These are phyloP conservation scores for Larimichthys crocea DNA, from an alignment of 2,113 vertebrate species.

Conservation along the genomic window DNA sequence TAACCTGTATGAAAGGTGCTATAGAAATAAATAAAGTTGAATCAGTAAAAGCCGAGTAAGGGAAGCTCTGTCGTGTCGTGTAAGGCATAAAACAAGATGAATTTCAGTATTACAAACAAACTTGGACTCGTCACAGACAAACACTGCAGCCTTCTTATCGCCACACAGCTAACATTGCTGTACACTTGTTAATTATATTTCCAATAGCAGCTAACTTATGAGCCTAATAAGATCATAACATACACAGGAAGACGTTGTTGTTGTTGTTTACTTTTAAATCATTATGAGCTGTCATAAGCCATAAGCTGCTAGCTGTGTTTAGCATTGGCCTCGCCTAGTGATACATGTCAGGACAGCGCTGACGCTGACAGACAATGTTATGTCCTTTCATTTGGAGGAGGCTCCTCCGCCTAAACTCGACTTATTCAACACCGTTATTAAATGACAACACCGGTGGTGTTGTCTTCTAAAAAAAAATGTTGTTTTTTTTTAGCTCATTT, in stretches of 20 bases:
- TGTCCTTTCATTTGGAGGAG: not conserved
- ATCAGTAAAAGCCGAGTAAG: not conserved
- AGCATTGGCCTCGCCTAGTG: not conserved
- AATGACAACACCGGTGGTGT: not conserved
- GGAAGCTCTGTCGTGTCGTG: not conserved
- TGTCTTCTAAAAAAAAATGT: not conserved
- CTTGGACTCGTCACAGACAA: not conserved
- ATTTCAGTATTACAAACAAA: not conserved
- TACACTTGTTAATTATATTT: too few relatives aligned
- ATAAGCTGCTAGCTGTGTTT: constrained; percentile 1
- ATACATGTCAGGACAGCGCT: not conserved
- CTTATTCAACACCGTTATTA: not conserved
- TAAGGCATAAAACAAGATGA: not conserved
- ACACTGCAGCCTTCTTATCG: not conserved
- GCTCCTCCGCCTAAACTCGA: too few relatives aligned
- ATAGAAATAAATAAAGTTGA: too few relatives aligned
- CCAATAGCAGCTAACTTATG: too few relatives aligned
- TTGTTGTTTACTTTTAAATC: not conserved
- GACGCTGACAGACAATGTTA: not conserved
- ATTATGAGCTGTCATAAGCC: not conserved
- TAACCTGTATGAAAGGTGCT: too few relatives aligned
- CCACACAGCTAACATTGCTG: too few relatives aligned
- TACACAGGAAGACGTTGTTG: too few relatives aligned
- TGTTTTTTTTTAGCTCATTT: not conserved
- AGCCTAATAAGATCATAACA: too few relatives aligned